Evolutionary conservation across 2,113 vertebrate species (phyloP), one percentile per base, ranked within the genome.

Genomic region (Dipodomys stephensi): DNA sequence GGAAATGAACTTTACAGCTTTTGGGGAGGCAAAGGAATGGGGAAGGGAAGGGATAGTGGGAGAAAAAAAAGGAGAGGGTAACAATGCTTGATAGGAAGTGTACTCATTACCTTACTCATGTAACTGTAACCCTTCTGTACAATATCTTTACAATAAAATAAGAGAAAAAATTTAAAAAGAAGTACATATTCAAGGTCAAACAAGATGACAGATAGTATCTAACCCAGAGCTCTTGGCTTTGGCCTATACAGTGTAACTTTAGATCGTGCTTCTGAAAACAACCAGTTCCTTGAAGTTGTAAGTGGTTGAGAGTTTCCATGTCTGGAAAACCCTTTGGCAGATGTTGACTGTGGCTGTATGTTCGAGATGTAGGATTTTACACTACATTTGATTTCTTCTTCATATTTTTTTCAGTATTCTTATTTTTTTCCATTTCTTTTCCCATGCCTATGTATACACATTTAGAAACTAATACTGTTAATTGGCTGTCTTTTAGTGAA

Each of bases 401-500:
- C 18, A 5, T 81, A 64, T 20, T 65, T 39, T 72, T 74, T 71
- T 74, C 28, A 44, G 64, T 35, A 77, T 28, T 35, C 13, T 2
- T 0, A 4, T 53, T 49, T 90, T 62, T 53, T 23, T 39, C 39
- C 3, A 20, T 80, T 82, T 28, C 19, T 78, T 85, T 71, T 81
- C 78, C 10, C 30, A 35, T 71, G 71, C 64, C 13, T 49, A 19
- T 80, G 1, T 0, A 64, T 65, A 1, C 44, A 30, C 10, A 73
- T 89, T 81, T 78, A 85, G 39, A 77, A 89, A 87, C 49, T 22
- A 83, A 4, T 23, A n/a, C 2, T 92, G 88, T 72, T 28, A 76
- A n/a, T 32, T 71, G n/a, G 60, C 4, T 35, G 9, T 2, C 23
- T 89, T 30, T 44, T 57, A 39, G 27, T 81, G 44, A 76, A 35